Base-by-base conservation (phyloP, 2,113 vertebrate species). In the Lucifuga dentata region DNA sequence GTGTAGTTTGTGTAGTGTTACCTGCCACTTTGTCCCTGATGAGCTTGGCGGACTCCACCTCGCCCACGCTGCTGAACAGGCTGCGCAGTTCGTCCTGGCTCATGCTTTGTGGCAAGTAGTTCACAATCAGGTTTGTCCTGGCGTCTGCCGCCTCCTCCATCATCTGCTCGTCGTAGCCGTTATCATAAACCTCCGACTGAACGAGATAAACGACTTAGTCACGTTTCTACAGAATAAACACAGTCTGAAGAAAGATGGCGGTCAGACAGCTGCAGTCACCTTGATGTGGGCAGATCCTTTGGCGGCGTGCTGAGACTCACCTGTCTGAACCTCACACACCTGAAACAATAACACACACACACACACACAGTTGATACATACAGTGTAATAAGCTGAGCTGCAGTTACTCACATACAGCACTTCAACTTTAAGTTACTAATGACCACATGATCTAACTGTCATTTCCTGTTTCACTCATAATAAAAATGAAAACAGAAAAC, bases 51-150 rank as follows among this genome's bases (percentile, higher is more conserved):
- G 96, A 98, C 68, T 98, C 97, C 0, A 99, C 96, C 49, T 98
- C 96, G 0, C 98, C 98, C 0, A 98, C 97, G 57, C 95, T 98
- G 93, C 96, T 97, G 78, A 99, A 99, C 10, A 99, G 93, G 65
- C 95, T 97, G 16, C 96, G 93, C 12, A 98, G 76, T 59, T 99
- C 98, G 73, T 99, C 97, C 87, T 99, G 98, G 0, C 95, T 96
- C 97, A 99, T 99, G 89, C 96, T 98, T 93, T 99, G 97, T 11
- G 97, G 97, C 84, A 99, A 93, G 91, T 98, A 99, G 93, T 99
- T 99, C 44, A 99, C 95, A 33, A 99, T 99, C 76, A 99, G 83
- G 88, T 99, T 99, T 16, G 98, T 98, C 85, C 95, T 94, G 17
- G 94, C 91, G 16, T 98, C 96, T 39, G 93, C 93, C 83, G 95